These are phyloP conservation scores for Hemicentrotus pulcherrimus DNA, from an alignment of 35 echinoderm and acorn worm genomes.

Conservation along the genomic window DNA sequence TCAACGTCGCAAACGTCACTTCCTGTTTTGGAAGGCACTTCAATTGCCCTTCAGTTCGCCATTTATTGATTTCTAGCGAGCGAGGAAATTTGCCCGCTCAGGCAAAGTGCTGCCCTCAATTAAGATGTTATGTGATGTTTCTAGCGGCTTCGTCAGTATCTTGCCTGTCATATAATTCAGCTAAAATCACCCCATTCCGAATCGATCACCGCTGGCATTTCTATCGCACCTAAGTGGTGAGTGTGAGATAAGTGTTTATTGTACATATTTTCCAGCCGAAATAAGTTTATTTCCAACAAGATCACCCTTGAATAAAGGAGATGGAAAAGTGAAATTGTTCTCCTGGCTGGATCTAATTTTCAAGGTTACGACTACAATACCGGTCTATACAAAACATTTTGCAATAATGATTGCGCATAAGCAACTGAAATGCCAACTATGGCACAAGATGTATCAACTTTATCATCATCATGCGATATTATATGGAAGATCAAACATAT, in stretches of 20 bases:
- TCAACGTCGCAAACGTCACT: constrained; percentile 36
- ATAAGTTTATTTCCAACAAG: neutral
- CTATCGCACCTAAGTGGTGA: neutral
- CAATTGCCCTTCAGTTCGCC: constrained; percentile 1
- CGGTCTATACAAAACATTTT: neutral
- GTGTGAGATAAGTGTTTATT: constrained; percentile 4
- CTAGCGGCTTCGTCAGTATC: neutral
- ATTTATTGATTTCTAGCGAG: constrained; percentile 28
- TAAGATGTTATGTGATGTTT: constrained; percentile 32
- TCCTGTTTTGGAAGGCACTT: constrained; percentile 37
- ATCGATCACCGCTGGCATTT: constrained; percentile 21
- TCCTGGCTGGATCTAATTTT: neutral
- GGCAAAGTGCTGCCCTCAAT: constrained; percentile 37
- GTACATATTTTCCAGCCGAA: neutral
- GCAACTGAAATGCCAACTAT: neutral
- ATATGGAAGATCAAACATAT: no score
- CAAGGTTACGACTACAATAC: neutral
- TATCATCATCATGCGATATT: no score
- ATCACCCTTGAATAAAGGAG: neutral
- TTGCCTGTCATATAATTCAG: constrained; percentile 23
- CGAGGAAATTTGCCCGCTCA: constrained; percentile 38
- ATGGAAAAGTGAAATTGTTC: neutral
- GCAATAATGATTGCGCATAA: neutral
- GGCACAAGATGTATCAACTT: no score
- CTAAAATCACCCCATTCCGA: constrained; percentile 37